These are phyloP conservation scores for Apodemus speciosus DNA, from an alignment of 2,113 vertebrate genomes.

Conservation along the genomic window DNA sequence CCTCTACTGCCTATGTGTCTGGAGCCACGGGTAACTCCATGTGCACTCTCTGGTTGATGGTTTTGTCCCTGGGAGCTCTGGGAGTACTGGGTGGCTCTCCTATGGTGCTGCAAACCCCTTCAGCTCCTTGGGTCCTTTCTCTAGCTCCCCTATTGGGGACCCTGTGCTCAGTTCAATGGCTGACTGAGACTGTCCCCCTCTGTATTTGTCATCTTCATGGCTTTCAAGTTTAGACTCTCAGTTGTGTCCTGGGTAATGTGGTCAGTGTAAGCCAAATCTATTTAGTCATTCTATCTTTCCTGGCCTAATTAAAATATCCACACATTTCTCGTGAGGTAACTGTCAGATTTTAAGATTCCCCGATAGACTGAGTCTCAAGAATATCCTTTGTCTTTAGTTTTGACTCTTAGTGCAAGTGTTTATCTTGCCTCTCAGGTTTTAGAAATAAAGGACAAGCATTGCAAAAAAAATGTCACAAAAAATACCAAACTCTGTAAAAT, in stretches of 20 bases:
- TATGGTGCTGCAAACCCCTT: too few relatives aligned
- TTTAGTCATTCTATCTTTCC: background rate
- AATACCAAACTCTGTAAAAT: background rate
- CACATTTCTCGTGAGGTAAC: background rate
- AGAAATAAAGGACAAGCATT: slow-evolving; percentile 38
- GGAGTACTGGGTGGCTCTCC: too few relatives aligned
- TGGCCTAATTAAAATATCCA: background rate
- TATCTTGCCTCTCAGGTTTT: slow-evolving; percentile 10
- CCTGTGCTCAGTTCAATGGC: too few relatives aligned
- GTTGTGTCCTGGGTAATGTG: slow-evolving; percentile 41
- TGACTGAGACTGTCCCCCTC: too few relatives aligned
- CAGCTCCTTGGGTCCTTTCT: too few relatives aligned
- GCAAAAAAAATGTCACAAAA: background rate
- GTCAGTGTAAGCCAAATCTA: background rate
- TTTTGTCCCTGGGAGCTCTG: too few relatives aligned
- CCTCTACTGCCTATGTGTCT: too few relatives aligned
- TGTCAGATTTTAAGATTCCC: slow-evolving; percentile 18
- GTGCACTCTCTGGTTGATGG: too few relatives aligned
- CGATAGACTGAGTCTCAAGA: background rate
- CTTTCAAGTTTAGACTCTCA: slow-evolving; percentile 42
- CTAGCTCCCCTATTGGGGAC: too few relatives aligned
- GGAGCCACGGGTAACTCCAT: too few relatives aligned
- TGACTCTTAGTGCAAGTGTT: background rate
- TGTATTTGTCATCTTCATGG: background rate
- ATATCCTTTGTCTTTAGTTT: background rate